These are phyloP conservation scores for Chelon labrosus DNA, from an alignment of 2,797 vertebrate genomes.

Conservation along the genomic window DNA sequence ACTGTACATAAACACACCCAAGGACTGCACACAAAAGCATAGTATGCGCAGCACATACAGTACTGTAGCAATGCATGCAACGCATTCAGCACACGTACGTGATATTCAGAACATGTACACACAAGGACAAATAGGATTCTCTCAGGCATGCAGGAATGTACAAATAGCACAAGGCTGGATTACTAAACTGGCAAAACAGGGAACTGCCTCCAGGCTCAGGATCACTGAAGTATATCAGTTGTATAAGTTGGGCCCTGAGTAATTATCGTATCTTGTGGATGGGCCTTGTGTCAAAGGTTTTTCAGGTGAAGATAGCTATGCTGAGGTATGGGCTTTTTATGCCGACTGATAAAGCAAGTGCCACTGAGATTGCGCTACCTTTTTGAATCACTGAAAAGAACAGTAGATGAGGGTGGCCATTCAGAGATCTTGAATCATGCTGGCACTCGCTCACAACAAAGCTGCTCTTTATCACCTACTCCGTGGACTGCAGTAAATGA, in stretches of 20 bases:
- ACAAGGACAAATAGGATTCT: constrained; percentile 44
- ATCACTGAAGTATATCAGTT: constrained; percentile 26
- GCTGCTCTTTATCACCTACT: background rate
- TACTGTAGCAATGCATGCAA: background rate
- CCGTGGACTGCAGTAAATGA: constrained; percentile 13
- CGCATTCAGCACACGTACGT: background rate
- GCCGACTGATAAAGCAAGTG: background rate
- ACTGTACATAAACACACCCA: constrained; percentile 15
- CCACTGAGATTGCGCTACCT: background rate
- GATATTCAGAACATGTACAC: constrained; percentile 14
- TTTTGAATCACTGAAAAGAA: background rate
- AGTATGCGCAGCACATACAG: background rate
- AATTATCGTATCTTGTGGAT: background rate
- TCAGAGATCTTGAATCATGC: constrained; percentile 2
- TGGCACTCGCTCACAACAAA: background rate
- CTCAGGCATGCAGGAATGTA: constrained; percentile 18
- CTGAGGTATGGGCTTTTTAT: background rate
- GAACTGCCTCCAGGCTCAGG: background rate
- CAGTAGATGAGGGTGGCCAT: background rate
- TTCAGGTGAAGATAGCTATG: constrained; percentile 4
- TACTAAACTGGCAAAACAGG: constrained; percentile 15
- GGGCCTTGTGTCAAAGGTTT: constrained; percentile 7
- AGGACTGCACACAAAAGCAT: constrained; percentile 7
- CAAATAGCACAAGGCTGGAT: constrained; percentile 24
- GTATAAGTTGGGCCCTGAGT: background rate